Base-by-base conservation (phyloP, 1,140 invertebrate genomes). In the Eufriesea mexicana region DNA sequence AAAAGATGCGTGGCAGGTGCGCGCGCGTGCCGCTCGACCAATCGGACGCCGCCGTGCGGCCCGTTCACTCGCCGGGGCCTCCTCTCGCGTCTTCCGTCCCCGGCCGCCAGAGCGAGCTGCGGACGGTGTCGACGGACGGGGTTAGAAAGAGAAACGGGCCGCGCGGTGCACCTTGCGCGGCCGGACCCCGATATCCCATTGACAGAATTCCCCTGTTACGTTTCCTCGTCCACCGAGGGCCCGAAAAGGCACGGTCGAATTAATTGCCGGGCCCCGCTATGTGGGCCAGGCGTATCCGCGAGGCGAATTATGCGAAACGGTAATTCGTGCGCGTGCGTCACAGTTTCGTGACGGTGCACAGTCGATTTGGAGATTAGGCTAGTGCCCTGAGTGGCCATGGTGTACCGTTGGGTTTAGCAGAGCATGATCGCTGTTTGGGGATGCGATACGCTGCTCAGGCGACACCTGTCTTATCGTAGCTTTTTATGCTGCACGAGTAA, bases 1-100 rank as follows among this genome's bases (percentile, higher is more conserved):
- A 92, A 92, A 93, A 90, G 90, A 92, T 91, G 91, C 88, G 86
- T 89, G 92, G 91, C 92, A 93, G 92, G 93, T 93, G 93, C 90
- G 91, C 89, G 89, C 93, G 92, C 93, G 93, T 94, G 93, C 93
- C 93, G 35, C 77, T 74, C 89, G 87, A 86, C 93, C 92, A 94
- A 94, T 94, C 84, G 85, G 84, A 75, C 79, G 79, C 75, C 81
- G 80, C 83, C 66, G 42, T 74, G 72, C 28, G 45, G 51, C 23
- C 61, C 35, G 35, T 55, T 61, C 45, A 51, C 64, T 64, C n/a
- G 59, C 35, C 35, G 51, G 45, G 45, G 45, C 47, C 25, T 25
- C 62, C 16, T 80, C 35, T 49, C 42, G 25, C 70, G 73, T 66
- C n/a, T 84, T 81, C 45, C 62, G 55, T 14, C n/a, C 55, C 35